Percentiles rank a stretch among this genome's conserved stretches.
These are phyloP conservation scores for Lasioglossum leucozonium DNA, from an alignment of 2,888 invertebrate species.

Conservation along the genomic window DNA sequence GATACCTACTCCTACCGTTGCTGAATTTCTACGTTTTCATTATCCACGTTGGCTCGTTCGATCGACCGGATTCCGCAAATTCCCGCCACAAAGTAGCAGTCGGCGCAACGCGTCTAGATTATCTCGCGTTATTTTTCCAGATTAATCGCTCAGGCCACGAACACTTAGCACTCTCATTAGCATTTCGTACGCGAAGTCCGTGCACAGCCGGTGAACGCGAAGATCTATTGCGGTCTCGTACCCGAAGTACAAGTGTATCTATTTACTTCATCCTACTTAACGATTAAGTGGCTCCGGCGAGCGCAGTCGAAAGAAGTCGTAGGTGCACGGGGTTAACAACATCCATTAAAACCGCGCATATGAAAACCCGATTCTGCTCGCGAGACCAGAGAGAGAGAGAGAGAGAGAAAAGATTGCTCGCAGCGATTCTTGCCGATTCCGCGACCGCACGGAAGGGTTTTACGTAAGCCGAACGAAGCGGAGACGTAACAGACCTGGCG, in stretches of 20 bases:
- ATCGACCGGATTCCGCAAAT: neutral
- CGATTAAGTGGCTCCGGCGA: neutral
- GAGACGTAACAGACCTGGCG: conserved; percentile 64
- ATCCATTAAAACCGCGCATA: conserved; percentile 8
- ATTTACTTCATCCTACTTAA: neutral
- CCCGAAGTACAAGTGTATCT: neutral
- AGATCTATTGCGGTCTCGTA: neutral
- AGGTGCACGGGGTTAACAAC: conserved; percentile 9
- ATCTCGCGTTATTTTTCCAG: neutral
- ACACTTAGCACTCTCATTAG: conserved; percentile 6
- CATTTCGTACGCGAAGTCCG: neutral
- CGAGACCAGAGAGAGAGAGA: neutral
- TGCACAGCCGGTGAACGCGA: neutral
- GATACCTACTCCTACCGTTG: too few species aligned
- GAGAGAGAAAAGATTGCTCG: conserved; percentile 21
- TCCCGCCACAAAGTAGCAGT: neutral
- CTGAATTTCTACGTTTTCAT: neutral
- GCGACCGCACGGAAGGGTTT: conserved; percentile 46
- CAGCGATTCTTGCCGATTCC: conserved; percentile 46
- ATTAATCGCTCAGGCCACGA: too few species aligned
- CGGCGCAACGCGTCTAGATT: neutral
- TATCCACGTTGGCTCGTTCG: neutral
- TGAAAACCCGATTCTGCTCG: conserved; percentile 5
- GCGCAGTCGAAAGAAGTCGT: neutral
- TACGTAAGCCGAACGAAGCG: conserved; percentile 58